phyloP scores from a whole-genome alignment of 35 echinoderm and acorn worm species.

The Holothuria glaberrima region DNA sequence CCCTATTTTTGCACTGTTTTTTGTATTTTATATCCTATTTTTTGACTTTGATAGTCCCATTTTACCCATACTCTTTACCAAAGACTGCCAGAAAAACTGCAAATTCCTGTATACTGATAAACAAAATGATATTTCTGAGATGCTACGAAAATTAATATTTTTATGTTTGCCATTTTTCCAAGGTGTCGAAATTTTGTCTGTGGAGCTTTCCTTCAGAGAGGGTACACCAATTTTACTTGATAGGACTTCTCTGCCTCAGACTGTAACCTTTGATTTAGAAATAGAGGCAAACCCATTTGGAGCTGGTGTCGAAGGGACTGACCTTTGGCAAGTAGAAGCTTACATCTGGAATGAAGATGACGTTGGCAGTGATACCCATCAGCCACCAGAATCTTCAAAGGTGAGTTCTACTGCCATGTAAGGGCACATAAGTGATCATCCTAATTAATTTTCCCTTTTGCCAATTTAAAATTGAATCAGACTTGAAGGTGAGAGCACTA shows the following conservation, averaged over 20 bases:
- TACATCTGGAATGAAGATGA: constrained; percentile 10
- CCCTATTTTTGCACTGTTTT: too few relatives aligned
- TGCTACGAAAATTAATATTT: not conserved
- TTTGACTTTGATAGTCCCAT: too few relatives aligned
- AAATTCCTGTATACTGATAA: too few relatives aligned
- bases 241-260: not conserved
- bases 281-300: not conserved
- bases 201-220: not conserved
- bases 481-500: too few relatives aligned
- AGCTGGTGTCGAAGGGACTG: not conserved
- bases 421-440: too few relatives aligned
- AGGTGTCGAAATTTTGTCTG: constrained; percentile 33
- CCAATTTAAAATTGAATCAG: too few relatives aligned
- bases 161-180: not conserved
- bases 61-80: too few relatives aligned
- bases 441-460: too few relatives aligned
- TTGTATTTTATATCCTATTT: too few relatives aligned
- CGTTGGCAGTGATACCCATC: constrained; percentile 7
- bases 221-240: constrained; percentile 17
- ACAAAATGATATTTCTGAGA: too few relatives aligned
- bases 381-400: not conserved
- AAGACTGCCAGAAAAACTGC: too few relatives aligned
- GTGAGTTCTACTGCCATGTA: not conserved
- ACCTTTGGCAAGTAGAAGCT: constrained; percentile 37
- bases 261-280: constrained; percentile 39